A percentile compares a stretch with the other conserved stretches of the same genome.
These are phyloP conservation scores for Heliconius nattereri DNA, from an alignment of 1,140 invertebrate species.

Conservation along the genomic window DNA sequence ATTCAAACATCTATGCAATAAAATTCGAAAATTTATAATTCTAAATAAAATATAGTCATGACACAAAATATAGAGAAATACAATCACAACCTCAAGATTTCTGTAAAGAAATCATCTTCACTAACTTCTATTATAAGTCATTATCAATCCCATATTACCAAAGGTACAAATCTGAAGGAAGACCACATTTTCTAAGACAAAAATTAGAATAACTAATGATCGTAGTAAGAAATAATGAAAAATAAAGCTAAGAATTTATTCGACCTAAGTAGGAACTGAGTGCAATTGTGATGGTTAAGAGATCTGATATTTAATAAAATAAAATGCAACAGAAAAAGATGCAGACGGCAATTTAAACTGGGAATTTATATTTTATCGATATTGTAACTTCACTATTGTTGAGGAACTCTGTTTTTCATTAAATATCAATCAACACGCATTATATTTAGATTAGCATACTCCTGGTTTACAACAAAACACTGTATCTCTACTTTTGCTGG, in stretches of 20 bases:
- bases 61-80: conserved; percentile 21
- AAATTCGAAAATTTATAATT: neutral
- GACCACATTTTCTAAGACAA: conserved; percentile 67
- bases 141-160: conserved; percentile 13
- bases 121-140: conserved; percentile 21
- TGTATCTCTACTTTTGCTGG: conserved; percentile 30
- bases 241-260: conserved; percentile 69
- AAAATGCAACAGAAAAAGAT: conserved; percentile 67
- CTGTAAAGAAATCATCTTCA: conserved; percentile 19
- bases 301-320: conserved; percentile 63
- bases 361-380: conserved; percentile 46
- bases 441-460: conserved; percentile 33
- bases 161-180: conserved; percentile 55
- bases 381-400: conserved; percentile 48
- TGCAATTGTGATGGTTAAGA: conserved; percentile 72
- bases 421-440: conserved; percentile 45
- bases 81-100: conserved; percentile 38
- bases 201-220: conserved; percentile 45
- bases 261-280: conserved; percentile 80
- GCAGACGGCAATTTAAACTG: conserved; percentile 24
- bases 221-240: conserved; percentile 53
- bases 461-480: conserved; percentile 22
- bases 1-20: neutral
- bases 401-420: conserved; percentile 55
- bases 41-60: conserved; percentile 8